Evolutionary conservation across 2,113 vertebrate species (phyloP), one percentile per base, ranked within the genome.

Genomic region (Tichodroma muraria): DNA sequence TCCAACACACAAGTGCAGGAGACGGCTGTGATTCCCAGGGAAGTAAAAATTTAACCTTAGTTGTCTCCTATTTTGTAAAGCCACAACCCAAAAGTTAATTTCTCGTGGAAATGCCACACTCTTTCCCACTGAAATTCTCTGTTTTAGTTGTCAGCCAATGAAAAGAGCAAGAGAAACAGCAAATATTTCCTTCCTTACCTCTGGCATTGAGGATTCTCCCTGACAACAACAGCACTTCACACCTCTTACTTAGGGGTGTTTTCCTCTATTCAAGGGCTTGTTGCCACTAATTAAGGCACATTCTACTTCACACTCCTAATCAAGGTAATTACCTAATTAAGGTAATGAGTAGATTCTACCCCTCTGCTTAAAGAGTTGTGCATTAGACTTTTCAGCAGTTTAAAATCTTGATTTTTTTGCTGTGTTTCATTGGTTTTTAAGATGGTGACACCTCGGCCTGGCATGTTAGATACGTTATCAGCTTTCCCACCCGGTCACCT

Each of bases 11-110:
- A 30, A 23, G 1, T 3, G 3, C 47, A 90, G 28, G 9, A 57
- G 6, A 47, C 4, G 0, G 1, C 60, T 31, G 47, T 19, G 33
- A 50, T 18, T 6, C 31, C 40, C 18, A 38, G 23, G 18, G 9
- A 70, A 44, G 15, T 6, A n/a, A 53, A 73, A 84, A 44, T 8
- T 4, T 19, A 10, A 37, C 3, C 1, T 75, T 20, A 31, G 3
- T 10, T 7, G 0, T 2, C 4, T 5, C 11, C 3, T 5, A 1
- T 13, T 49, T n/a, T 17, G 60, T 10, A 28, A 72, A 56, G 21
- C 18, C 20, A 25, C 21, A 30, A 49, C 10, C 1, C 9, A 16
- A 65, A 66, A 37, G 11, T 24, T 21, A 13, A 28, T 23, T 79
- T 57, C 63, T 12, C 13, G 33, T 10, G 16, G 13, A 13, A 63